A percentile compares a stretch with the other conserved stretches of the same genome.
These are phyloP conservation scores for Ciconia maguari DNA, from an alignment of 2,113 vertebrate genomes.

Conservation along the genomic window DNA sequence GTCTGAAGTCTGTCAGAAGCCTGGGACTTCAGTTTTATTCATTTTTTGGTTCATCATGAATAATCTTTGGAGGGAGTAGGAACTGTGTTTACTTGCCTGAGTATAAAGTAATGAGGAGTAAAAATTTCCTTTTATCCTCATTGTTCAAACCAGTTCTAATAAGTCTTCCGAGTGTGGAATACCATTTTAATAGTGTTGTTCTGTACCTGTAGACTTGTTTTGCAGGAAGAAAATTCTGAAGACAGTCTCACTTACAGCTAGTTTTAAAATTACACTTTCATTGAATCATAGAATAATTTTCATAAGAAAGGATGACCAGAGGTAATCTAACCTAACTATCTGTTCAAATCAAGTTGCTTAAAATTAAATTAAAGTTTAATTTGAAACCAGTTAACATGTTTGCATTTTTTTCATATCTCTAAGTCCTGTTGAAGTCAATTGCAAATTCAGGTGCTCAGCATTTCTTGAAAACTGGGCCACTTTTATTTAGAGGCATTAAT, in stretches of 20 bases:
- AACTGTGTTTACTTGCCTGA: background rate
- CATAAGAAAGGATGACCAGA: background rate
- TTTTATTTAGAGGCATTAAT: background rate
- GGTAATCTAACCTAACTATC: background rate
- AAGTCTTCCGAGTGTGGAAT: background rate
- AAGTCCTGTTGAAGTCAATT: background rate
- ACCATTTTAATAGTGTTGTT: background rate
- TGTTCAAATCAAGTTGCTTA: background rate
- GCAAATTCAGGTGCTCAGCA: background rate
- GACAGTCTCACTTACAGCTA: background rate
- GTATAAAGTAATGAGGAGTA: background rate
- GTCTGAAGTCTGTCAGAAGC: background rate
- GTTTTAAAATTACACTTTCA: background rate
- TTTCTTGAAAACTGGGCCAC: background rate
- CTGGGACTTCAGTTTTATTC: background rate
- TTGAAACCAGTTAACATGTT: background rate
- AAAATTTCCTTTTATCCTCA: background rate
- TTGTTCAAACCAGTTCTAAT: background rate
- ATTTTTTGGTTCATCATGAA: background rate
- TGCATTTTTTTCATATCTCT: background rate
- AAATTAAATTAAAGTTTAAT: background rate
- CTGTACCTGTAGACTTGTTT: background rate
- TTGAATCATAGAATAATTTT: background rate
- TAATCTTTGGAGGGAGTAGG: background rate
- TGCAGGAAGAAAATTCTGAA: background rate